Conservation (phyloP, 2,888 invertebrate species). For the Andrena dorsata region DNA sequence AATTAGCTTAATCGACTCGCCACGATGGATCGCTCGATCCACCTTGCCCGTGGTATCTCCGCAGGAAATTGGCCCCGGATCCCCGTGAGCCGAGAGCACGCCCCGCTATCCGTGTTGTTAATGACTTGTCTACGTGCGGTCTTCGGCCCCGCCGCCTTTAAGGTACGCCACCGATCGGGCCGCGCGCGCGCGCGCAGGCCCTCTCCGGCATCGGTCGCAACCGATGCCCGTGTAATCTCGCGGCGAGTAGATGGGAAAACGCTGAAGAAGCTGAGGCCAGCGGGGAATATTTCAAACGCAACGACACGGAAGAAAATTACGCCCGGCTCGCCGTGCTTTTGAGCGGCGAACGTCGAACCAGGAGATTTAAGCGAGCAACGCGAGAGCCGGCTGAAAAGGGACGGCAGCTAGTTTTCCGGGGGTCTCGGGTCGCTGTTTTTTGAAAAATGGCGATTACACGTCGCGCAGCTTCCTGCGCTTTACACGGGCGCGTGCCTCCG, state of each 20-base stretch:
- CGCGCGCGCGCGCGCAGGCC: background rate
- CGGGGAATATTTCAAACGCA: conserved; percentile 40
- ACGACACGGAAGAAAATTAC: conserved; percentile 51
- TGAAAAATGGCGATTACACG: conserved; percentile 4
- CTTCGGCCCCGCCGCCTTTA: conserved; percentile 32
- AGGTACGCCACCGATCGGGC: conserved; percentile 22
- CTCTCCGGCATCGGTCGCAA: conserved; percentile 8
- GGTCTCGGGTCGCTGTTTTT: background rate
- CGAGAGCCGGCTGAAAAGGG: background rate
- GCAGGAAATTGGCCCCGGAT: conserved; percentile 52
- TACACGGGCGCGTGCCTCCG: background rate
- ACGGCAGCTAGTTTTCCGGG: background rate
- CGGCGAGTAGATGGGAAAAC: conserved; percentile 33
- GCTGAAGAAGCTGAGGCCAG: conserved; percentile 27
- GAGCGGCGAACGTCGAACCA: conserved; percentile 7
- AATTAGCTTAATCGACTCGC: conserved; percentile 60
- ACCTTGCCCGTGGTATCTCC: conserved; percentile 37
- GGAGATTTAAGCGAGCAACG: conserved; percentile 26
- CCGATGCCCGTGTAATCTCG: conserved; percentile 28
- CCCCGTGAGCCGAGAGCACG: conserved; percentile 33
- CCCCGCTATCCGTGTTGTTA: conserved; percentile 48
- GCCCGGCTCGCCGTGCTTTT: conserved; percentile 19
- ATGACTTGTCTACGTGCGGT: conserved; percentile 54
- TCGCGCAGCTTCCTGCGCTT: background rate
- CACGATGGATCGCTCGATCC: conserved; percentile 46